phyloP scores from a whole-genome alignment of 2,797 vertebrate genomes.

The Poecilia gillii region DNA sequence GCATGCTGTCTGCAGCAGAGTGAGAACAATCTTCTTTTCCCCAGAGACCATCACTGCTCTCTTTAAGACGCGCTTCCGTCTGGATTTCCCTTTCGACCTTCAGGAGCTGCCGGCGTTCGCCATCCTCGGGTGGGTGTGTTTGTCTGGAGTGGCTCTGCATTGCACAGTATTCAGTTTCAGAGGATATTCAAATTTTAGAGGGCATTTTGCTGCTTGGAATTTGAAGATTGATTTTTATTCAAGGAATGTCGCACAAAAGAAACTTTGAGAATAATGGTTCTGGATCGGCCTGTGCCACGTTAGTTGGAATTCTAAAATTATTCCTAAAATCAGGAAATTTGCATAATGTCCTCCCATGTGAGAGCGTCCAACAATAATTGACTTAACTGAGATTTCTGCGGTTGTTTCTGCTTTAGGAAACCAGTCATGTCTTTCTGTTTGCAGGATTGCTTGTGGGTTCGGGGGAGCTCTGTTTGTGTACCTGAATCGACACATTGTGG shows the following conservation, averaged over 20 bases:
- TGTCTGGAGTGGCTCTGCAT: conserved; percentile 16
- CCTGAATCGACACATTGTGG: conserved; percentile 96
- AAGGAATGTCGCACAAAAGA: conserved; percentile 52
- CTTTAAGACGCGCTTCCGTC: conserved; percentile 97
- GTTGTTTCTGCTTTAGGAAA: conserved; percentile 8
- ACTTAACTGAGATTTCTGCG: not conserved
- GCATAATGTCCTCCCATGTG: conserved; percentile 23
- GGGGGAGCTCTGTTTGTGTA: conserved; percentile 96
- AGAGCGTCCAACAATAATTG: conserved; percentile 6
- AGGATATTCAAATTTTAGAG: not conserved
- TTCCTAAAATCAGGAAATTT: conserved; percentile 19
- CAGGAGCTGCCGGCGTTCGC: conserved; percentile 97
- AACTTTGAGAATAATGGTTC: conserved; percentile 13
- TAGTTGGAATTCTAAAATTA: conserved; percentile 20
- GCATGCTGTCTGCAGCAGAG: not conserved
- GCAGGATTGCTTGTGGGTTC: conserved; percentile 92
- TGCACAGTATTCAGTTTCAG: conserved; percentile 17
- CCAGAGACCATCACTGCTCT: conserved; percentile 98
- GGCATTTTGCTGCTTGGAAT: conserved; percentile 11
- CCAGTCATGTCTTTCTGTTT: conserved; percentile 31
- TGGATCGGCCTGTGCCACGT: conserved; percentile 20
- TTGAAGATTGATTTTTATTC: conserved; percentile 44
- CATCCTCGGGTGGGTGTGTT: conserved; percentile 90
- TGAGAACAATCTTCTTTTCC: conserved; percentile 36
- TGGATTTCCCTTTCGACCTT: conserved; percentile 98